Conservation (phyloP, 2,888 invertebrate genomes). For the Aromia moschata region DNA sequence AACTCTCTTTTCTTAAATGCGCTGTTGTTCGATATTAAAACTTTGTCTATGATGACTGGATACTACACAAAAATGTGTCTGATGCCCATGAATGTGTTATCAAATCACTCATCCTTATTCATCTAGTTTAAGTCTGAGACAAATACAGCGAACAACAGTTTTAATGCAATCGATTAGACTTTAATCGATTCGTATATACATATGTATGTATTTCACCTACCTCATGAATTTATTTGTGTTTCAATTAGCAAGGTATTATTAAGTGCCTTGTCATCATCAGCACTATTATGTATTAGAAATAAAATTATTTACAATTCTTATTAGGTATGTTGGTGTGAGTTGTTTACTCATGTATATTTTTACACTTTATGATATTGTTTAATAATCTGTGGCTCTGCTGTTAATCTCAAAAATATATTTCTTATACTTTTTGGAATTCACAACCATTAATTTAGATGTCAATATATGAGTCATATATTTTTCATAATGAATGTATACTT, state of each 20-base stretch:
- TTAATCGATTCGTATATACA: background rate
- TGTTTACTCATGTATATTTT: conserved; percentile 24
- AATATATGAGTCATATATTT: background rate
- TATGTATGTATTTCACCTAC: conserved; percentile 12
- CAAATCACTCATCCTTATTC: conserved; percentile 52
- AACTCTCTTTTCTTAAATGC: too few species aligned
- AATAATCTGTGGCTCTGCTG: background rate
- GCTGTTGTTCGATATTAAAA: conserved; percentile 11
- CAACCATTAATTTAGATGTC: background rate
- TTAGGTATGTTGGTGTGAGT: conserved; percentile 4
- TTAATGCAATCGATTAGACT: background rate
- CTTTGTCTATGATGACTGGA: conserved; percentile 50
- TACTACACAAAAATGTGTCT: conserved; percentile 40
- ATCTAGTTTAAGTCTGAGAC: conserved; percentile 60
- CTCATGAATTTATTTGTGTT: conserved; percentile 6
- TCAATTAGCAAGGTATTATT: background rate
- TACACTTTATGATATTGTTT: conserved; percentile 3
- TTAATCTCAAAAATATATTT: background rate
- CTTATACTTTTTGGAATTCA: background rate
- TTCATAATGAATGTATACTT: too few species aligned
- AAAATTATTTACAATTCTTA: conserved; percentile 11
- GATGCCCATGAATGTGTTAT: conserved; percentile 39
- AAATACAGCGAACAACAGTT: conserved; percentile 20
- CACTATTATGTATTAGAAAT: conserved; percentile 6
- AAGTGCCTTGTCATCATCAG: background rate